Base-by-base conservation (phyloP, 2,888 invertebrate species). In the Apodemia duryi region DNA sequence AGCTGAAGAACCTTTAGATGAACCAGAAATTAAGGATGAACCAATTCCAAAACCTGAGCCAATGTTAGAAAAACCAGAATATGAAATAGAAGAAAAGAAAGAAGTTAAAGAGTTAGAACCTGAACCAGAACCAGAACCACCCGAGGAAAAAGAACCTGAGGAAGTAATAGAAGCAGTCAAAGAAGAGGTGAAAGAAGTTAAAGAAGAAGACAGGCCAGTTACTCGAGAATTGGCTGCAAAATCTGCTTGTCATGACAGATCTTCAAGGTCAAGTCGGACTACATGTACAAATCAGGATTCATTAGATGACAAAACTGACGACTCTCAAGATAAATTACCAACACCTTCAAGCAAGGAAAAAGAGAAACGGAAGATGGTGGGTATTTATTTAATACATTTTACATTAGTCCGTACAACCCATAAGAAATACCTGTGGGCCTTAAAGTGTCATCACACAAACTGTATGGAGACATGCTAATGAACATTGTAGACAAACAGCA, bases 301-400 rank as follows among this genome's bases (percentile, higher is more conserved):
- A 1, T 74, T 90, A 70, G 91, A 92, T 66, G 92, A 92, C 65
- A 92, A 92, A 79, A 92, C 92, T 7, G 92, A 92, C 69, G 92
- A 92, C 70, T 90, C 91, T 10, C 91, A 91, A 72, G 90, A 90
- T 68, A 91, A 89, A 76, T 75, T 88, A 68, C 84, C 71, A 63
- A 79, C 77, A 29, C 51, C 68, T 6, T 72, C 74, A 60, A 82
- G 67, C 13, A 86, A 84, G 68, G 85, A 87, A 41, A 91, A 91
- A 68, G 91, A 92, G 64, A 92, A 92, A 75, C 91, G 90, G 74
- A 93, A 93, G 85, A 86, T 93, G 91, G 92, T 92, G 78, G 84
- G 83, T 21, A 35, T 54, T n/a, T 6, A n/a, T 49, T 49, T n/a
- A n/a, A n/a, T 46, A 46, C 11, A 46, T 32, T 21, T 21, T 21